Conservation (phyloP, 2,797 vertebrate species). For the Melanotaenia parkinsoni region DNA sequence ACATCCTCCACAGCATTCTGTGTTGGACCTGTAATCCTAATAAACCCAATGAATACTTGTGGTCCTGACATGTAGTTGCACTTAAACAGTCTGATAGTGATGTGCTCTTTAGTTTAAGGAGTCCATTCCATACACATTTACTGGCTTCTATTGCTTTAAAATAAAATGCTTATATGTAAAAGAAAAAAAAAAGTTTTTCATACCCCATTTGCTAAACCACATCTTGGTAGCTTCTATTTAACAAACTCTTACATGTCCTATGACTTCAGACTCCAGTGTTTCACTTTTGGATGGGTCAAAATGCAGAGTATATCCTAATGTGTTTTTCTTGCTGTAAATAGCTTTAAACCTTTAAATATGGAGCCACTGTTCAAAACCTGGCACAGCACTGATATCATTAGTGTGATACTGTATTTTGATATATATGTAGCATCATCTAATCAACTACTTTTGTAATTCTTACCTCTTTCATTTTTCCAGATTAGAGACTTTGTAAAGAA, state of each 20-base stretch:
- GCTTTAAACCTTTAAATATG: neutral
- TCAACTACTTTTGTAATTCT: too few species aligned
- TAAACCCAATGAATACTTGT: neutral
- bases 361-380: neutral
- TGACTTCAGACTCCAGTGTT: neutral
- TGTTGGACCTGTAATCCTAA: neutral
- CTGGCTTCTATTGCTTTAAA: neutral
- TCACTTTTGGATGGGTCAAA: neutral
- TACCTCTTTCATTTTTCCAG: neutral
- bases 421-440: too few species aligned
- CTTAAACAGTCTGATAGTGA: neutral
- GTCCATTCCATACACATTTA: neutral
- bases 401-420: too few species aligned
- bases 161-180: neutral
- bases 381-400: neutral
- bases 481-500: neutral
- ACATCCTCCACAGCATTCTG: neutral
- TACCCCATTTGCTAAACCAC: neutral
- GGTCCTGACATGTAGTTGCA: neutral
- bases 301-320: neutral
- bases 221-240: neutral
- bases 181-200: neutral
- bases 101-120: neutral
- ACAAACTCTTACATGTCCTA: neutral
- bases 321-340: neutral